A percentile compares a stretch with the other conserved stretches of the same genome.
Evolutionary conservation across 2,113 vertebrate genomes (phyloP).

Genomic region (Tenrec ecaudatus): DNA sequence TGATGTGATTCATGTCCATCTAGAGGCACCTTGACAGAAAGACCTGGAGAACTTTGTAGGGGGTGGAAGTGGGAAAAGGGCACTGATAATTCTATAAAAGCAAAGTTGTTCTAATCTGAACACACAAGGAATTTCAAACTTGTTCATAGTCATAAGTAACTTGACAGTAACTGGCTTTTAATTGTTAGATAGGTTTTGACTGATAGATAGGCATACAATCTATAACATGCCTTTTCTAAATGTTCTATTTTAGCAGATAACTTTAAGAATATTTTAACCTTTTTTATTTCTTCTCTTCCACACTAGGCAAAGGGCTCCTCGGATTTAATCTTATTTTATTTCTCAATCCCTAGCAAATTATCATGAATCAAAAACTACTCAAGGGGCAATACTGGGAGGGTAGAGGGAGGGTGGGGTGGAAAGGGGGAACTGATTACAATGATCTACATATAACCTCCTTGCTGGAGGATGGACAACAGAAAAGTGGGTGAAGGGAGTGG

Average conservation of each 20-base stretch:
- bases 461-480: too few species aligned
- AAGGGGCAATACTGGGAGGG: too few species aligned
- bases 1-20: not conserved
- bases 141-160: not conserved
- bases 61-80: not conserved
- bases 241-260: slow-evolving; percentile 40
- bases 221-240: slow-evolving; percentile 42
- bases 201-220: not conserved
- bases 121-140: not conserved
- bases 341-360: not conserved
- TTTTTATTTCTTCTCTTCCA: slow-evolving; percentile 43
- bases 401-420: too few species aligned
- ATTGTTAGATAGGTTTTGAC: not conserved
- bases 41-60: not conserved
- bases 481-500: too few species aligned
- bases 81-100: not conserved
- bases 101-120: not conserved
- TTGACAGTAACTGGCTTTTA: not conserved
- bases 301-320: slow-evolving; percentile 12
- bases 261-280: slow-evolving; percentile 18
- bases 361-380: not conserved
- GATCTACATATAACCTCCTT: too few species aligned
- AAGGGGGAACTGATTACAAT: too few species aligned
- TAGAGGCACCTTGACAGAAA: not conserved
- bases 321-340: slow-evolving; percentile 39